Evolutionary conservation across 2,888 invertebrate species (phyloP).

Genomic region (Macaria notata): DNA sequence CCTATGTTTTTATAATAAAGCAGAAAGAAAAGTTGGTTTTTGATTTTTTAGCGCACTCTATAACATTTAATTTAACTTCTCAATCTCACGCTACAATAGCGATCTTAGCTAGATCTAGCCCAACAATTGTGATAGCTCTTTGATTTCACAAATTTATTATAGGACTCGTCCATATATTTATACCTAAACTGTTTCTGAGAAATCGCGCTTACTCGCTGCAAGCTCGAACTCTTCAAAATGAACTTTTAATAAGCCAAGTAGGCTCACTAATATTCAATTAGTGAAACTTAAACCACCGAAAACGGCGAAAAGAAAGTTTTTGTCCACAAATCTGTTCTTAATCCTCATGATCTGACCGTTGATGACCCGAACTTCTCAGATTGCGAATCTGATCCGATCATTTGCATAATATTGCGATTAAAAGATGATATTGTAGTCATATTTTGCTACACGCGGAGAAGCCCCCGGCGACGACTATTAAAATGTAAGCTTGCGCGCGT

Average conservation of each 20-base stretch:
- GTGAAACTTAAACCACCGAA: constrained; percentile 2
- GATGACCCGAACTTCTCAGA: constrained; percentile 24
- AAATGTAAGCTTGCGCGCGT: constrained; percentile 30
- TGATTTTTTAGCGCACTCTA: too few species aligned
- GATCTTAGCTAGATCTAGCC: too few species aligned
- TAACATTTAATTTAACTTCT: too few species aligned
- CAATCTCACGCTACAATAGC: too few species aligned
- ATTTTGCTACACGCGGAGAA: constrained; percentile 31
- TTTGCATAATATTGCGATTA: constrained; percentile 26
- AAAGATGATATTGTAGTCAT: constrained; percentile 32
- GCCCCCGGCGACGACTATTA: constrained; percentile 34
- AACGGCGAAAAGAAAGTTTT: constrained; percentile 20
- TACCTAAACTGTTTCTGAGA: background rate
- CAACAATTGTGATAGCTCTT: too few species aligned
- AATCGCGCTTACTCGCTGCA: background rate
- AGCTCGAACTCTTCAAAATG: background rate
- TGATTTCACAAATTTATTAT: too few species aligned
- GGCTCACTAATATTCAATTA: constrained; percentile 18
- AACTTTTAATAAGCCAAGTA: constrained; percentile 8
- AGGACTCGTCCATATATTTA: background rate
- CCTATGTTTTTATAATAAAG: too few species aligned
- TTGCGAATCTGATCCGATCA: constrained; percentile 24
- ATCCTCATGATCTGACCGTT: constrained; percentile 12
- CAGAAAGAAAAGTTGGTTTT: too few species aligned
- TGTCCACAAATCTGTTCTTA: constrained; percentile 7